Conservation (phyloP, 2,113 vertebrate species). For the Vanacampus margaritifer region DNA sequence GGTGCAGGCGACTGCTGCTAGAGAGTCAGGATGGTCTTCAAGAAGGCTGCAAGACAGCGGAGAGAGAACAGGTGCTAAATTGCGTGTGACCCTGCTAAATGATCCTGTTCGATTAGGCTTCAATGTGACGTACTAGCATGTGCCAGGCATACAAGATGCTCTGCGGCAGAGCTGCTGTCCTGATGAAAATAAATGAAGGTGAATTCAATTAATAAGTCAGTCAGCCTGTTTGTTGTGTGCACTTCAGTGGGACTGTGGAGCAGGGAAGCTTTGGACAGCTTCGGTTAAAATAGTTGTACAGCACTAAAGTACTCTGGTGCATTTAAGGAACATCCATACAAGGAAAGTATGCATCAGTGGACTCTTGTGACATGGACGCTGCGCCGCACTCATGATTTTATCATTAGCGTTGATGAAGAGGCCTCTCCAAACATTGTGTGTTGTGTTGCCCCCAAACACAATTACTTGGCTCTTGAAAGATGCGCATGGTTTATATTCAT, state of each 20-base stretch:
- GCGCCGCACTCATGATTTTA: conserved; percentile 3
- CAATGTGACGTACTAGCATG: conserved; percentile 39
- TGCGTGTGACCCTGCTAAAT: conserved; percentile 34
- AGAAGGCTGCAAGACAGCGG: conserved; percentile 6
- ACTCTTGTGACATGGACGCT: conserved; percentile 2
- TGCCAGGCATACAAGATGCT: conserved; percentile 42
- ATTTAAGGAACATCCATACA: conserved; percentile 6
- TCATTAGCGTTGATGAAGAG: conserved; percentile 18
- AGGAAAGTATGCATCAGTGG: conserved; percentile 4
- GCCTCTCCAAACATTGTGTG: not conserved
- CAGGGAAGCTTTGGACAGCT: not conserved
- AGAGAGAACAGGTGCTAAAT: conserved; percentile 31
- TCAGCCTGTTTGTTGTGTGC: conserved; percentile 7
- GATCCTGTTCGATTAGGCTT: conserved; percentile 44
- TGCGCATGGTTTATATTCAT: not conserved
- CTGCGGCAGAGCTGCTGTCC: conserved; percentile 42
- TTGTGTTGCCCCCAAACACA: conserved; percentile 4
- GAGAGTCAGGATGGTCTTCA: conserved; percentile 9
- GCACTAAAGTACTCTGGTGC: conserved; percentile 27
- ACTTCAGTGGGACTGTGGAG: not conserved
- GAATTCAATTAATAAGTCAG: conserved; percentile 45
- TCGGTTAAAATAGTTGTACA: not conserved
- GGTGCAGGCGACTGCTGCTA: not conserved
- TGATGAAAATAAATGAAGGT: conserved; percentile 51
- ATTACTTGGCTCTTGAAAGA: not conserved